Evolutionary conservation across 1,140 invertebrate species (phyloP).

Genomic region (Hylyphantes graminicola): DNA sequence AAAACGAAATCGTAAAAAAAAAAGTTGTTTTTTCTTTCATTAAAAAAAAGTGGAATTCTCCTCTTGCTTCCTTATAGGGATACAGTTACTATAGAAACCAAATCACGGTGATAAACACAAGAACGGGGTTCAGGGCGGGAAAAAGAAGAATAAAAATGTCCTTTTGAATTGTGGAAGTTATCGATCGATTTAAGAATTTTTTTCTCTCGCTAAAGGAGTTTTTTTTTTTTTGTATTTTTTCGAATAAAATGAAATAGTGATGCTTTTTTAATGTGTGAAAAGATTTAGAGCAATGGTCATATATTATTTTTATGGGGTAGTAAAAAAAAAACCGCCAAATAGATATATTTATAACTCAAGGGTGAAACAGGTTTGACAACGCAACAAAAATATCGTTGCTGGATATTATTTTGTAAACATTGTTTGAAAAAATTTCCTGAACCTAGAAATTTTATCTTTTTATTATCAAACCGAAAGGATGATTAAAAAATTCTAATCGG

Average conservation of each 20-base stretch:
- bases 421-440: too few relatives aligned
- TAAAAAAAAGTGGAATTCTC: not conserved
- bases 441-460: too few relatives aligned
- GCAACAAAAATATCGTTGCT: too few relatives aligned
- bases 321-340: too few relatives aligned
- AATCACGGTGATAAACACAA: slow-evolving; percentile 33
- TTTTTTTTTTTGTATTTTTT: not conserved
- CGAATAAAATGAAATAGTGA: slow-evolving; percentile 1
- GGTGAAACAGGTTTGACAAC: too few relatives aligned
- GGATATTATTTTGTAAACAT: too few relatives aligned
- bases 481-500: too few relatives aligned
- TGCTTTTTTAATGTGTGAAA: too few relatives aligned
- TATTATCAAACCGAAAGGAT: too few relatives aligned
- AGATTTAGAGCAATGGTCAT: too few relatives aligned
- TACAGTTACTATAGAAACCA: slow-evolving; percentile 27
- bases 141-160: not conserved
- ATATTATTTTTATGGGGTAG: too few relatives aligned
- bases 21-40: not conserved
- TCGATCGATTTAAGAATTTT: slow-evolving; percentile 18
- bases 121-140: not conserved
- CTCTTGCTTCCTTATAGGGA: not conserved
- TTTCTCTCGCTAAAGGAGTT: not conserved
- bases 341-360: too few relatives aligned
- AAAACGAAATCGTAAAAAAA: not conserved
- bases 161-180: not conserved